Evolutionary conservation across 2,888 invertebrate genomes (phyloP), one percentile per base, ranked within the genome.

Genomic region (Pegoplata infirma): DNA sequence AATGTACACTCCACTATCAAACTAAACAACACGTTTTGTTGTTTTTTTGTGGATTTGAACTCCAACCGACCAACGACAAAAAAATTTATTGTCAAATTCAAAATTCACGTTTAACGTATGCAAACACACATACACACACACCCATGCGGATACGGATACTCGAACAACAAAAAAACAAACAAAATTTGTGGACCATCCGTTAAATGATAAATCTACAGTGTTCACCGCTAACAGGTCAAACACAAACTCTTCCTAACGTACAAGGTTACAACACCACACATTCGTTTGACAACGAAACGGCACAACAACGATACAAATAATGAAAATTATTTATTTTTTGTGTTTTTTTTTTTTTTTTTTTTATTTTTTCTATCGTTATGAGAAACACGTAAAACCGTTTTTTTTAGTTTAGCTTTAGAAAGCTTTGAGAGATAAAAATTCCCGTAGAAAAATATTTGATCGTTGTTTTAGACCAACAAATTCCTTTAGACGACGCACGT

Each of bases 151-250:
- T 14, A 23, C 19, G 49, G 25, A 7, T 19, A 16, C 14, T 5
- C 10, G 16, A 47, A 44, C 36, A n/a, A 36, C 7, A n/a, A n/a
- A 40, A 23, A 36, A 21, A 55, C 17, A 66, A 25, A 28, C 16
- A 21, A 25, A 64, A 21, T n/a, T n/a, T 66, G 21, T 19, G 21
- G 23, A 63, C 8, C 51, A 67, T 77, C 77, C 80, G 80, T 44
- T 64, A 51, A 66, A 46, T 36, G 19, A 17, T 36, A n/a, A 36
- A 36, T 46, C 40, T 44, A 19, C 28, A 63, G 44, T 76, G 76
- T 67, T 76, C 72, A 79, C 61, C 53, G 79, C 69, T 80, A 64
- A 77, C 76, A 79, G 79, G 73, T 76, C 78, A 76, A 79, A 80
- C 72, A 76, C 74, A 72, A 72, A 81, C 74, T 80, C 79, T 68